Percentiles rank a stretch among this genome's conserved stretches.
phyloP scores from a whole-genome alignment of 2,797 vertebrate species.

The Sebastes flavidus region DNA sequence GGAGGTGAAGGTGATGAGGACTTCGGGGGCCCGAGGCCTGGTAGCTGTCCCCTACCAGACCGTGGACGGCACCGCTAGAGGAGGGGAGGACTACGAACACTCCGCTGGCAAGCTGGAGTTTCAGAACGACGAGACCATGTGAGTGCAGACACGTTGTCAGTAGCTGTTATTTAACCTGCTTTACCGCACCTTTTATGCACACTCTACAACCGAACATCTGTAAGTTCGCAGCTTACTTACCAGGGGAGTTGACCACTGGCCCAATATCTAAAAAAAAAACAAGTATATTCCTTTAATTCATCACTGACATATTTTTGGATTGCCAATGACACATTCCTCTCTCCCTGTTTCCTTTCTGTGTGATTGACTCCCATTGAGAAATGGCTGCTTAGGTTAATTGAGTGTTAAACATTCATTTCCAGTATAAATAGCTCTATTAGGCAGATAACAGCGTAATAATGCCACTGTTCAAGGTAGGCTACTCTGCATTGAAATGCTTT shows the following conservation, averaged over 20 bases:
- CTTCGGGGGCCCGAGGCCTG: slow-evolving; percentile 82
- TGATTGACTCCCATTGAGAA: slow-evolving; percentile 23
- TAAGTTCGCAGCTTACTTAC: not conserved
- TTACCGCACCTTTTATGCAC: not conserved
- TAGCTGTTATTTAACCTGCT: not conserved
- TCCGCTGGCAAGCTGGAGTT: slow-evolving; percentile 86
- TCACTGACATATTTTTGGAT: not conserved
- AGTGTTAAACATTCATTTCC: slow-evolving; percentile 23
- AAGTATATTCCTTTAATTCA: not conserved
- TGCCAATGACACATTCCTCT: not conserved
- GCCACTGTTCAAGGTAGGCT: slow-evolving; percentile 12
- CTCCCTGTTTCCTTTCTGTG: slow-evolving; percentile 1
- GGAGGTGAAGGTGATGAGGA: slow-evolving; percentile 82
- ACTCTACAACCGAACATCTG: not conserved
- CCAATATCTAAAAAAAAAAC: rapidly evolving
- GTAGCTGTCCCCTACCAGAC: slow-evolving; percentile 83
- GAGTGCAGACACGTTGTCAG: slow-evolving; percentile 63
- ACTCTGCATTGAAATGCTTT: slow-evolving; percentile 24
- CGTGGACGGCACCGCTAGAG: slow-evolving; percentile 81
- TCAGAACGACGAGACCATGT: slow-evolving; percentile 89
- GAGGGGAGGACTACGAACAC: slow-evolving; percentile 87
- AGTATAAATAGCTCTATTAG: slow-evolving; percentile 32
- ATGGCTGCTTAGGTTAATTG: slow-evolving; percentile 31
- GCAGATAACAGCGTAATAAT: slow-evolving; percentile 33
- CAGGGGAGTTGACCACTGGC: not conserved